Percentiles rank a stretch among this genome's conserved stretches.
Conservation (phyloP, 2,113 vertebrate genomes). For the Conger conger region DNA sequence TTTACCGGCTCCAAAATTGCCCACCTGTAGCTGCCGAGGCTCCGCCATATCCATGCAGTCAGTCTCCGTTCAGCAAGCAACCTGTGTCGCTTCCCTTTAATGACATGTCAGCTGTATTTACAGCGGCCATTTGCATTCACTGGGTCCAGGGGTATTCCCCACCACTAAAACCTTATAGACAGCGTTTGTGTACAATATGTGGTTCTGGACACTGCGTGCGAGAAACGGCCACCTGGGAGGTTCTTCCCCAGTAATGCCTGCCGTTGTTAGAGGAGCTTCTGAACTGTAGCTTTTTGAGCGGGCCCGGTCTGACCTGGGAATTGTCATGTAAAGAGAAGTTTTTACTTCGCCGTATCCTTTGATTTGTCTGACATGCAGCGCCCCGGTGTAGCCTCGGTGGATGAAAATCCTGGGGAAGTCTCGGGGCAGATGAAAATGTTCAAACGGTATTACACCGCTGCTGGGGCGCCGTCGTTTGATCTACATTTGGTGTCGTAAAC, state of each 20-base stretch:
- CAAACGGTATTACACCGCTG: neutral
- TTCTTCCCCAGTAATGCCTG: neutral
- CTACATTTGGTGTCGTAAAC: neutral
- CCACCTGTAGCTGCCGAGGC: constrained; percentile 68
- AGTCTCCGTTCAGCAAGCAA: constrained; percentile 58
- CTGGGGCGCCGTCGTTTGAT: neutral
- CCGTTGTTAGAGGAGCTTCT: neutral
- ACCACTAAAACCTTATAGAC: constrained; percentile 17
- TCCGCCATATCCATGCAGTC: constrained; percentile 36
- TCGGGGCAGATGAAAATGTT: neutral
- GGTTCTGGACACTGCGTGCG: neutral
- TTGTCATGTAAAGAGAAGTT: neutral
- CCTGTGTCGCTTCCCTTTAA: constrained; percentile 51
- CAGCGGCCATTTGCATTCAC: constrained; percentile 13
- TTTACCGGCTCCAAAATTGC: constrained; percentile 63
- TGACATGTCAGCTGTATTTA: constrained; percentile 21
- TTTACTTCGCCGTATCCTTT: neutral
- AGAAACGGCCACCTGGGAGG: neutral
- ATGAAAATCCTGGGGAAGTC: neutral
- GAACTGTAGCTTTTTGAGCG: neutral
- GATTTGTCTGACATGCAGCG: neutral
- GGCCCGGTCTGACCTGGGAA: neutral
- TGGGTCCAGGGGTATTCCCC: neutral
- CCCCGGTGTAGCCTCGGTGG: no score
- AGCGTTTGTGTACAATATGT: neutral